Evolutionary conservation across 2,888 invertebrate species (phyloP).

Genomic region (Smittia aterrima): DNA sequence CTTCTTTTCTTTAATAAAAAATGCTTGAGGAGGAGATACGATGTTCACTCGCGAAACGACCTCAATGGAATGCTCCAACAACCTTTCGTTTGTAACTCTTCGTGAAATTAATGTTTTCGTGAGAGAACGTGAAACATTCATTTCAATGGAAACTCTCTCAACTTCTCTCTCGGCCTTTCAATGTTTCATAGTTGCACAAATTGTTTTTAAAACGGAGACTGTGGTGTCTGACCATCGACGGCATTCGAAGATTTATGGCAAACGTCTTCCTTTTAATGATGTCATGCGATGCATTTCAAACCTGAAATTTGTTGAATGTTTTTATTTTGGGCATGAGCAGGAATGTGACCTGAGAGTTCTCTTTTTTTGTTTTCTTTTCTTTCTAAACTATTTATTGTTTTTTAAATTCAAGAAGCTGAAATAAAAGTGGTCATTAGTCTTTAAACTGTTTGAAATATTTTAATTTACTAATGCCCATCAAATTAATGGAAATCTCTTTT

Average conservation of each 20-base stretch:
- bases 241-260: conserved; percentile 12
- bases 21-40: background rate
- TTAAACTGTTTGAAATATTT: background rate
- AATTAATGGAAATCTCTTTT: background rate
- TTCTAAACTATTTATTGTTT: no score
- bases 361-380: background rate
- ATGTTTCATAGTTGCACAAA: no score
- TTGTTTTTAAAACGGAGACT: no score
- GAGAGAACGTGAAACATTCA: background rate
- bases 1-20: background rate
- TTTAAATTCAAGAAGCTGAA: conserved; percentile 35
- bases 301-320: background rate
- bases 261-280: conserved; percentile 21
- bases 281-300: conserved; percentile 25
- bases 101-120: background rate
- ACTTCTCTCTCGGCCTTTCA: background rate
- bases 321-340: background rate
- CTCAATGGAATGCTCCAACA: background rate
- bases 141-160: conserved; percentile 9
- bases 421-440: conserved; percentile 23
- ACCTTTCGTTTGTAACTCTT: background rate
- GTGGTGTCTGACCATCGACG: background rate
- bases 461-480: background rate
- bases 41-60: background rate
- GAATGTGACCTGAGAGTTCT: conserved; percentile 26